Evolutionary conservation across 2,888 invertebrate genomes (phyloP).

Genomic region (Agriopis aurantiaria): DNA sequence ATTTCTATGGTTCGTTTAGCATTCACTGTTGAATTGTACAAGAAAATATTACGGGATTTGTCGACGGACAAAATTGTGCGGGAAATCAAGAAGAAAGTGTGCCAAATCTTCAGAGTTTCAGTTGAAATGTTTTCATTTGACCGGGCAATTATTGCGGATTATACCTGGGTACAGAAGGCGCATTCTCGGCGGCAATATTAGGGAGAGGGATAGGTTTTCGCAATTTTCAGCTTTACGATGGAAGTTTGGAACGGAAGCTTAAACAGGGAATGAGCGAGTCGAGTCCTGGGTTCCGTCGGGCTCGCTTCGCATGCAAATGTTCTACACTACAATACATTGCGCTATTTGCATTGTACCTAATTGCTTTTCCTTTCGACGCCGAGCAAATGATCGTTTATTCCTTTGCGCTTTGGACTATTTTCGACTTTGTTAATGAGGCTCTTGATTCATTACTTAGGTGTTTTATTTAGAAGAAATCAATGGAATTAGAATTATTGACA

Average conservation of each 20-base stretch:
- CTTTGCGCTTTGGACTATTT: constrained; percentile 65
- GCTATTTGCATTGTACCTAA: constrained; percentile 80
- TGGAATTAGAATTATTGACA: no score
- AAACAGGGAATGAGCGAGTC: constrained; percentile 56
- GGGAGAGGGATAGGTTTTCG: constrained; percentile 52
- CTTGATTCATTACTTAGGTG: constrained; percentile 12
- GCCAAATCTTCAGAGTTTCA: constrained; percentile 17
- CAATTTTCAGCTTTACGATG: constrained; percentile 57
- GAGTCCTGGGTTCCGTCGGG: constrained; percentile 62
- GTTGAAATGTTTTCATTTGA: constrained; percentile 39
- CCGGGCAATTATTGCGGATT: constrained; percentile 33
- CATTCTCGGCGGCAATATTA: constrained; percentile 38
- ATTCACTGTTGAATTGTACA: constrained; percentile 17
- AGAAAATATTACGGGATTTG: no score
- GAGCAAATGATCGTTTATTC: constrained; percentile 69
- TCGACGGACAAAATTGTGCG: constrained; percentile 17
- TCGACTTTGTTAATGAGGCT: constrained; percentile 46
- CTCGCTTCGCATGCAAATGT: constrained; percentile 78
- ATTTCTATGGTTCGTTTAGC: constrained; percentile 33
- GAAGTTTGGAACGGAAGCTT: constrained; percentile 69
- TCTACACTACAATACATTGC: constrained; percentile 75
- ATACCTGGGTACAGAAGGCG: constrained; percentile 25
- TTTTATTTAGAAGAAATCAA: no score
- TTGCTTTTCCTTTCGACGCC: constrained; percentile 80
- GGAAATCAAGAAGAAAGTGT: constrained; percentile 21